Base-by-base conservation (phyloP, 2,888 invertebrate genomes). In the Pristionchus japonicus region DNA sequence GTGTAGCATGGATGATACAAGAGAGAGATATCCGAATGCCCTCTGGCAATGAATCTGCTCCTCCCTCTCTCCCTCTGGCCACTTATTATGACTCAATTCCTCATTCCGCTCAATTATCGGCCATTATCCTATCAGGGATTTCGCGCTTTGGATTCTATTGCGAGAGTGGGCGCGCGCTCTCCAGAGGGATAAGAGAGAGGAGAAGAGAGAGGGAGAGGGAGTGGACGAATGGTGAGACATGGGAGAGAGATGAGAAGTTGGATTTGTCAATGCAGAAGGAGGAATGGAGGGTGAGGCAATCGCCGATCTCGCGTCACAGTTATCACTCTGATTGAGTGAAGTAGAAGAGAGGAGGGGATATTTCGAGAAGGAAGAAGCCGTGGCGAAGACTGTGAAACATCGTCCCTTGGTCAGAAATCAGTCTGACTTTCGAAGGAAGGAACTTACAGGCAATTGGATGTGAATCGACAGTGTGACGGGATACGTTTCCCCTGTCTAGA, bases 61-160 rank as follows among this genome's bases (percentile, higher is more conserved):
- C 17, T 4, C 34, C 64, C 64, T 23, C 13, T n/a, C n/a, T n/a
- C 64, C 64, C 34, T 67, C 64, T 67, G 64, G 64, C 64, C 64
- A 67, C 64, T 67, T 57, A 57, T 57, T 67, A 67, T 67, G 31
- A 67, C 31, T 34, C 64, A 67, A 67, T 67, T 57, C 64, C 64
- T 34, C 64, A 67, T 67, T 67, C 34, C 64, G 64, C 64, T 31
- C 64, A 67, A 27, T 67, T 67, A 67, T 67, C 64, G 31, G 3
- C 23, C 64, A 67, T 67, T 67, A 67, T 67, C 64, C 64, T 67
- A 67, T 67, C 64, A 67, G 34, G 64, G 64, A 17, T 67, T 67
- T 67, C 64, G 64, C 64, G 31, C 27, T 31, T 27, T 31, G 64
- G 64, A 67, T 67, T 67, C 64, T 67, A 27, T 34, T 67, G 64